phyloP scores from a whole-genome alignment of 2,797 vertebrate species.

The Semotilus atromaculatus region DNA sequence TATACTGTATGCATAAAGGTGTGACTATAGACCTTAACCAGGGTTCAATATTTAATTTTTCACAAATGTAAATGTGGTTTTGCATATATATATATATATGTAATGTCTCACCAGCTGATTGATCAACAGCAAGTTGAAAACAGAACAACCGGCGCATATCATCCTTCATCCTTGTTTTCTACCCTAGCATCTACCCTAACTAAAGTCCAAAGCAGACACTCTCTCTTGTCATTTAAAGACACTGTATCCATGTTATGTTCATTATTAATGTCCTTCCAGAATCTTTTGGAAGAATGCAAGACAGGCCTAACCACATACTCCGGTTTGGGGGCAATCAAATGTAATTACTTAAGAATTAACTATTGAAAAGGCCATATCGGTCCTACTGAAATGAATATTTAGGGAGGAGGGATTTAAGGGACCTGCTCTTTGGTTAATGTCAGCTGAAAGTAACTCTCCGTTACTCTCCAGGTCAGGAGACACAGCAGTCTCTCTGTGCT shows the following conservation, averaged over 20 bases:
- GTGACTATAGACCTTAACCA: not conserved
- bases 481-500: conserved; percentile 1
- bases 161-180: not conserved
- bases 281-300: conserved; percentile 9
- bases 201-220: conserved; percentile 12
- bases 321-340: not conserved
- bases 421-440: not conserved
- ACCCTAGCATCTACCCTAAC: not conserved
- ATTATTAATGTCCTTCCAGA: conserved; percentile 12
- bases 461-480: not conserved
- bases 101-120: not conserved
- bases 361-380: not conserved
- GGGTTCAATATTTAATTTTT: not conserved
- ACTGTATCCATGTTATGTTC: not conserved
- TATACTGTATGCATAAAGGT: not conserved
- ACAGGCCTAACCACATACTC: not conserved
- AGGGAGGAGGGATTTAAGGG: not conserved
- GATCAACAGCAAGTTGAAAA: not conserved
- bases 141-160: not conserved
- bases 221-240: conserved; percentile 17
- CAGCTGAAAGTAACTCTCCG: not conserved
- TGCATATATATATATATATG: not conserved
- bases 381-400: not conserved
- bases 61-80: not conserved
- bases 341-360: not conserved